Evolutionary conservation across 1,140 invertebrate species (phyloP).

Genomic region (Microplitis mediator): DNA sequence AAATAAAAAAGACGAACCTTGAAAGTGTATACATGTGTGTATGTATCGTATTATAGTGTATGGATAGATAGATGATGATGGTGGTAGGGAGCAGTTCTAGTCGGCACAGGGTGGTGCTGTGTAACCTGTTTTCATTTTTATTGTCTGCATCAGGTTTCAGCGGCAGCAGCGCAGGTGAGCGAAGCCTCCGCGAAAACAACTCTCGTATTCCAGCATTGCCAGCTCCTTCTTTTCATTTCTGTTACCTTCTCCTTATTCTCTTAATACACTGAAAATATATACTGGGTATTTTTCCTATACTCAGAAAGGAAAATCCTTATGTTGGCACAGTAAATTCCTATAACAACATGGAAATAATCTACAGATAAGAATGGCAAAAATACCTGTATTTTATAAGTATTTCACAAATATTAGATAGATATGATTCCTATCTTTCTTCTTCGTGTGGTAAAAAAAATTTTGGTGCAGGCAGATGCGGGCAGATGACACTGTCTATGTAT

Average conservation of each 20-base stretch:
- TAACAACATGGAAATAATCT: no score
- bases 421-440: no score
- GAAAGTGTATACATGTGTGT: background rate
- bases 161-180: conserved; percentile 50
- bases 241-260: conserved; percentile 31
- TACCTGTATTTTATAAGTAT: no score
- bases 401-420: no score
- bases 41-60: background rate
- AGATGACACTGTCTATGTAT: no score
- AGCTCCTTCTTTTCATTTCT: conserved; percentile 33
- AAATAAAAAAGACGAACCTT: background rate
- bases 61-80: background rate
- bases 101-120: conserved; percentile 35
- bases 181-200: conserved; percentile 38
- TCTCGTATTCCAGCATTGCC: conserved; percentile 24
- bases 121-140: conserved; percentile 63
- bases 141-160: conserved; percentile 55
- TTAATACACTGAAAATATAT: no score
- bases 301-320: no score
- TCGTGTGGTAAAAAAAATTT: no score
- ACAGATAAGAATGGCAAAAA: no score
- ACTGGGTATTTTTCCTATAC: no score
- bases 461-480: no score
- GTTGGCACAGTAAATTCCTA: no score
- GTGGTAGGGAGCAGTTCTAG: background rate